phyloP scores from a whole-genome alignment of 2,888 invertebrate species.

The Metallyticus violacea region DNA sequence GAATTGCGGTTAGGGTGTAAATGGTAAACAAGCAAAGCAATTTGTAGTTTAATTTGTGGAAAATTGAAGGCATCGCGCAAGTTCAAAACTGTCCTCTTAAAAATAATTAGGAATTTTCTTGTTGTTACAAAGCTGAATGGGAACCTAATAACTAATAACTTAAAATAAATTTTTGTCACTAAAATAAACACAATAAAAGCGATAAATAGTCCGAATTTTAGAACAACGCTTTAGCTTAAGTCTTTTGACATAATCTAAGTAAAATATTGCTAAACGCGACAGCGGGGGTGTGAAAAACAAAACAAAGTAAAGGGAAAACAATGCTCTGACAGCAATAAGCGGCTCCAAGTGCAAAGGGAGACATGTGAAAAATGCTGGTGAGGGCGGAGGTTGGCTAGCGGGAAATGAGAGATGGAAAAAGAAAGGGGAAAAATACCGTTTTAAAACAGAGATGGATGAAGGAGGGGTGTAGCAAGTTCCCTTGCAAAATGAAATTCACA shows the following conservation, averaged over 20 bases:
- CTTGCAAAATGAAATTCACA: neutral
- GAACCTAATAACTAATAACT: too few relatives aligned
- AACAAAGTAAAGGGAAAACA: neutral
- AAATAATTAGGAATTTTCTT: too few relatives aligned
- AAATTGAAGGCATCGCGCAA: too few relatives aligned
- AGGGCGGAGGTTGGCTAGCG: neutral
- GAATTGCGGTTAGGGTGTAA: too few relatives aligned
- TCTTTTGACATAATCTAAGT: neutral
- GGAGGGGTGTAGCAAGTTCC: neutral
- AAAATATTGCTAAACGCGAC: neutral
- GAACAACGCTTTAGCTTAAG: neutral
- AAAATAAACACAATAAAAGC: neutral
- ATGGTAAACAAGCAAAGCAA: too few relatives aligned
- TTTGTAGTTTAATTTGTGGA: too few relatives aligned
- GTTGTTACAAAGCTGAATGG: too few relatives aligned
- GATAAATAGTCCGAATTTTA: neutral
- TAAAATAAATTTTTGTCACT: too few relatives aligned
- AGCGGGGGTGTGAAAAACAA: neutral
- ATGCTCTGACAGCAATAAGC: neutral
- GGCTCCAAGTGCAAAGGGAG: too few relatives aligned
- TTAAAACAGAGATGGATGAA: neutral
- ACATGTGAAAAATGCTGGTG: neutral
- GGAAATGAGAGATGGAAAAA: neutral
- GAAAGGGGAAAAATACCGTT: constrained; percentile 12
- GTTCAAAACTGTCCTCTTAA: too few relatives aligned